phyloP scores from a whole-genome alignment of 2,797 vertebrate genomes.

The Sebastes matsubarae region DNA sequence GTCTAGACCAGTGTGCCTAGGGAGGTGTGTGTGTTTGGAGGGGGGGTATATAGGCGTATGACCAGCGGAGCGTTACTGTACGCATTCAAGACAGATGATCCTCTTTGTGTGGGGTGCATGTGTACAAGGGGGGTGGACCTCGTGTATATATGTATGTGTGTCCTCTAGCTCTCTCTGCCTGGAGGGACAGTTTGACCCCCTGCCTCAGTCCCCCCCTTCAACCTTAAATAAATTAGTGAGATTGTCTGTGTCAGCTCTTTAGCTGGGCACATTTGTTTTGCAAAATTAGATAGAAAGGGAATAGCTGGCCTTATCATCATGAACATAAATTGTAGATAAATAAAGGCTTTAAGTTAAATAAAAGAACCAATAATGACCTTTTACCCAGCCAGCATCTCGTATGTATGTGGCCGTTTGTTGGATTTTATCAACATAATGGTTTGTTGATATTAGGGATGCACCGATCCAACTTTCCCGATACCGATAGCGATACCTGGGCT shows the following conservation, averaged over 20 bases:
- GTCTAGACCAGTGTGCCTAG: constrained; percentile 34
- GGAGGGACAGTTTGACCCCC: constrained; percentile 18
- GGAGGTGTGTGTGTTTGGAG: neutral
- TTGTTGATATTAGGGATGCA: neutral
- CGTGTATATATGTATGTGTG: neutral
- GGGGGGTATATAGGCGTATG: neutral
- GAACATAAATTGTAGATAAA: neutral
- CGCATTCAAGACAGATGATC: constrained; percentile 44
- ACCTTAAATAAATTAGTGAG: constrained; percentile 34
- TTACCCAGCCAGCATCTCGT: neutral
- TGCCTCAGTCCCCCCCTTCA: neutral
- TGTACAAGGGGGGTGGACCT: neutral
- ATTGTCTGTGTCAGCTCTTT: constrained; percentile 7
- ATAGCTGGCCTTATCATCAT: neutral
- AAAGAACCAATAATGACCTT: neutral
- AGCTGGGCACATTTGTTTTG: neutral
- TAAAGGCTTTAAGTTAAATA: neutral
- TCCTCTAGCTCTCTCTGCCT: constrained; percentile 2
- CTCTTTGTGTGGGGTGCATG: constrained; percentile 27
- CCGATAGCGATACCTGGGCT: no score
- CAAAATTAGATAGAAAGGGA: neutral
- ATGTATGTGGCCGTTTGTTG: neutral
- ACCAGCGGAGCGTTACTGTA: constrained; percentile 53
- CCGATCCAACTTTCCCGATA: no score
- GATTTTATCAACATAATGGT: no score